Base-by-base conservation (phyloP, 2,888 invertebrate genomes). In the Parnassius glacialis region DNA sequence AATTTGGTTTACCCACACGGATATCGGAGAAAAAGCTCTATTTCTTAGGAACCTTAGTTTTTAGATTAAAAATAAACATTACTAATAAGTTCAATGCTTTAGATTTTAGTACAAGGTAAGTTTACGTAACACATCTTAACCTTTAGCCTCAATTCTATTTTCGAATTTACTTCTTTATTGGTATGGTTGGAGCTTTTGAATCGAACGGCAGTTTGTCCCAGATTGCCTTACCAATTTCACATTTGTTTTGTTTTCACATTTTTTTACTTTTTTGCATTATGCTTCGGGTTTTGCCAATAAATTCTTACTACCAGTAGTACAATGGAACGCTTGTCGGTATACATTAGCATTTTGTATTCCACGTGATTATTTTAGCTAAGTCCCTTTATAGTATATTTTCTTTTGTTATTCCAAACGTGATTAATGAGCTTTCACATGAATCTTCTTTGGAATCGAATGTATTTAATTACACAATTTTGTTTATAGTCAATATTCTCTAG, bases 151-250 rank as follows among this genome's bases (percentile, higher is more conserved):
- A 54, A 42, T 44, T 57, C 48, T n/a, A 48, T 57, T 76, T 80
- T 80, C 75, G 76, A 80, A 80, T 80, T 79, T 76, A 68, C 68
- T 75, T 73, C 73, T 78, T 73, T 79, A 78, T 81, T 78, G 78
- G 74, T 80, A 79, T 75, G 77, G 76, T 71, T 70, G 65, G 70
- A 41, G 73, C 74, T 72, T 74, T 74, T 69, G 73, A 69, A 76
- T 73, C 73, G 72, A 71, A 68, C 68, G 72, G 71, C 74, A 74
- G 73, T 81, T 78, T 79, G 78, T 79, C 71, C 59, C 10, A 59
- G 54, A 58, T 62, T 57, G 61, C 59, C 62, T n/a, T 64, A 57
- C 57, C 72, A 74, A 76, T 74, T 75, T 70, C 71, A 65, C 71
- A 72, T 77, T 76, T 75, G 75, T 77, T 80, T 79, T 75, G 68